Evolutionary conservation across 2,888 invertebrate genomes (phyloP), one percentile per base, ranked within the genome.

Genomic region (Acanthopleura granulata): DNA sequence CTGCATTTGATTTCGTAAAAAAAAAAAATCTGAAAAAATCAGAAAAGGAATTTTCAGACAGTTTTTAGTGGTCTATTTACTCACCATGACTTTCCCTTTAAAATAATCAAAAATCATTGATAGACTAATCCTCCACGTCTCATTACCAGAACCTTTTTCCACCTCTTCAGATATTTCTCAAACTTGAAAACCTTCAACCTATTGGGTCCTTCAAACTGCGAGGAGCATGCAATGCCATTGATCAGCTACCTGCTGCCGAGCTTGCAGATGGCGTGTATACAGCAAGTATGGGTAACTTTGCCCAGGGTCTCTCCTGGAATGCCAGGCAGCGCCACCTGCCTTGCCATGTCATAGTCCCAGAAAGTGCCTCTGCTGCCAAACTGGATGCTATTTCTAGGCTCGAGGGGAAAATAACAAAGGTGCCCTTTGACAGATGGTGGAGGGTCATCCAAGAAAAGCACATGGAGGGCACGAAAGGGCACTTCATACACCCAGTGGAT

Each of bases 241-340:
- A 78, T n/a, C 76, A 77, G 18, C 49, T 86, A n/a, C 72, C 83
- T 9, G 66, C 74, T 18, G 77, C 79, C 0, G 74, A 81, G 30
- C 62, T 86, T 1, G 12, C 27, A 3, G 73, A 79, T 30, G 87
- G 88, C 1, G 86, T 89, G 0, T 87, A 84, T 75, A 88, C 88
- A n/a, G 85, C 86, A 12, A 89, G 89, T 78, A 85, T 86, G 9
- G 89, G 89, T 0, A 89, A 89, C 75, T 89, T 89, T 79, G 88
- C 88, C 9, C 87, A 86, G 77, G 88, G 87, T 16, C 76, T 88
- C 40, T 83, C 89, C 18, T 86, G 84, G 82, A 82, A 79, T 75
- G 82, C 85, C 15, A 76, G 77, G 40, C 76, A 82, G 66, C 73
- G 80, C 25, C 79, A 78, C 1, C 72, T 86, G 15, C 77, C 81